Evolutionary conservation across 2,797 vertebrate species (phyloP).

Genomic region (Lophius americanus): DNA sequence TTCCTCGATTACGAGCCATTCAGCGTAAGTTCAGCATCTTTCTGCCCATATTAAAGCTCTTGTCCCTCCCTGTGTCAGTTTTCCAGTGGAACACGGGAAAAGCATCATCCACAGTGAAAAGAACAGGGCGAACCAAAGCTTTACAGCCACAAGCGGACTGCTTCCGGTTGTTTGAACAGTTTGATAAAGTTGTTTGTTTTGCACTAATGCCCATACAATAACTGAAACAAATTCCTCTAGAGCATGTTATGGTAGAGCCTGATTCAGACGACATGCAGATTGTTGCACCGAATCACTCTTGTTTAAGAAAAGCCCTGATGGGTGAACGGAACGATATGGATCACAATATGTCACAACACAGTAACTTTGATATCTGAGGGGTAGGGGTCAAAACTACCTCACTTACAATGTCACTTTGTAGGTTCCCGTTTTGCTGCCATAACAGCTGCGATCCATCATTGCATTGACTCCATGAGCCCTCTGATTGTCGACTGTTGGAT

Average conservation of each 20-base stretch:
- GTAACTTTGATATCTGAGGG: neutral
- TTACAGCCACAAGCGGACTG: constrained; percentile 42
- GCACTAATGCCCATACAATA: constrained; percentile 57
- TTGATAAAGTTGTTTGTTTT: constrained; percentile 69
- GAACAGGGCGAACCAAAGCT: constrained; percentile 39
- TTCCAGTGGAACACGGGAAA: constrained; percentile 25
- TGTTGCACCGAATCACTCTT: constrained; percentile 5
- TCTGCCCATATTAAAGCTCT: neutral
- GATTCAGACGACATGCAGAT: constrained; percentile 8
- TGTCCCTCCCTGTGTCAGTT: neutral
- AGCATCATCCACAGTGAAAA: constrained; percentile 21
- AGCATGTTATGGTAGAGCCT: constrained; percentile 55
- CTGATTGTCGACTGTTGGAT: too few relatives aligned
- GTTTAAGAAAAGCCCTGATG: neutral
- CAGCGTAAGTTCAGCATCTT: constrained; percentile 83
- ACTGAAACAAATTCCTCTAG: constrained; percentile 66
- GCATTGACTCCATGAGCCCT: too few relatives aligned
- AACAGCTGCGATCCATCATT: too few relatives aligned
- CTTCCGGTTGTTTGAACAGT: constrained; percentile 68
- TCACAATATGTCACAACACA: neutral
- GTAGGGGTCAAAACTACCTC: neutral
- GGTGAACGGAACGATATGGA: neutral
- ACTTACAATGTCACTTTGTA: neutral
- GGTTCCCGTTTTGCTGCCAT: too few relatives aligned
- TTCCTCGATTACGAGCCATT: constrained; percentile 93